Evolutionary conservation across 2,113 vertebrate species (phyloP).

Genomic region (Oreotragus oreotragus): DNA sequence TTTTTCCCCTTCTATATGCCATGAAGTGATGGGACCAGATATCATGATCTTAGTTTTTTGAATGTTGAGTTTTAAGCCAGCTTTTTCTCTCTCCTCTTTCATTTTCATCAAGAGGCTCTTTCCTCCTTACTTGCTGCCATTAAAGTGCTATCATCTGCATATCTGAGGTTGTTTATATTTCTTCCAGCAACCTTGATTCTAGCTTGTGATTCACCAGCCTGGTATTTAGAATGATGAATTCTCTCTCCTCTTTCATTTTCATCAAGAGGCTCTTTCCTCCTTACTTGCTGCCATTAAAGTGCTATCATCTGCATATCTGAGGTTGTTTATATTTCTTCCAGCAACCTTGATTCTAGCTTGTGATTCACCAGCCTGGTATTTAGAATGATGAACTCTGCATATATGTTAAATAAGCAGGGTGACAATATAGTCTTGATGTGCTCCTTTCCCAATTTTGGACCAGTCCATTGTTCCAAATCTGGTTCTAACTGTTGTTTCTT

Average conservation of each 20-base stretch:
- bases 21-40: not conserved
- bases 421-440: not conserved
- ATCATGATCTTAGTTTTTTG: not conserved
- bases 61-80: not conserved
- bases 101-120: not conserved
- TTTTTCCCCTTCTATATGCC: not conserved
- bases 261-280: too few relatives aligned
- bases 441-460: not conserved
- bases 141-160: not conserved
- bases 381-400: not conserved
- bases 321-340: not conserved
- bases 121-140: not conserved
- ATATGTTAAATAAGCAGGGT: not conserved
- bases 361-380: not conserved
- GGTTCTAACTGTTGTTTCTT: not conserved
- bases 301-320: not conserved
- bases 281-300: not conserved
- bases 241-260: too few relatives aligned
- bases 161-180: not conserved
- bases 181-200: not conserved
- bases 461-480: not conserved
- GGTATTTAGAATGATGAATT: not conserved
- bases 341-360: not conserved
- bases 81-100: not conserved
- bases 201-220: not conserved